Percentiles rank a stretch among this genome's conserved stretches.
Evolutionary conservation across 53 echinoderm and acorn worm species (phyloP).

Genomic region (Mesocentrotus franciscanus): DNA sequence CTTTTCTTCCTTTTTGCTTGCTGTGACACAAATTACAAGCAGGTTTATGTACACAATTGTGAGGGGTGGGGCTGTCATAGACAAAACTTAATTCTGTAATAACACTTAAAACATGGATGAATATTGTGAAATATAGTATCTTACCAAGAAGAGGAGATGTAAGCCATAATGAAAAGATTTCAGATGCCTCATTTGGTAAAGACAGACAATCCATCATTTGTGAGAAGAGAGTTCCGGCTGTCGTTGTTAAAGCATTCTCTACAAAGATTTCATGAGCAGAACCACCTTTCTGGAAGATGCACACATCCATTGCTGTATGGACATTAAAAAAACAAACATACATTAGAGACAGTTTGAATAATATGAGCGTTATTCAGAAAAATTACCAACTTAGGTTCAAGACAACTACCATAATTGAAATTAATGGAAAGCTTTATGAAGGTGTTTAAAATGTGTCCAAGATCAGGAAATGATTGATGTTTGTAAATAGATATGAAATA

Average conservation of each 20-base stretch:
- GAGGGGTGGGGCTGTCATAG: neutral
- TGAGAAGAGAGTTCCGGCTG: slow-evolving; percentile 74
- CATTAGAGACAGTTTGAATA: neutral
- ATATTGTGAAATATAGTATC: slow-evolving; percentile 11
- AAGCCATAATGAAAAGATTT: slow-evolving; percentile 93
- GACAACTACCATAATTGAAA: neutral
- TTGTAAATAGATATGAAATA: neutral
- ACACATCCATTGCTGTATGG: slow-evolving; percentile 72
- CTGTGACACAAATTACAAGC: too few species aligned
- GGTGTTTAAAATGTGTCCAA: too few species aligned
- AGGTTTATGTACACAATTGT: too few species aligned
- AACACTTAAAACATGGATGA: neutral
- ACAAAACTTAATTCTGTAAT: neutral
- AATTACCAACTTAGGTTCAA: too few species aligned
- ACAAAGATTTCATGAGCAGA: slow-evolving; percentile 87
- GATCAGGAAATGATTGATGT: too few species aligned
- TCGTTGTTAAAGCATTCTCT: slow-evolving; percentile 82
- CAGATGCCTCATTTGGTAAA: slow-evolving; percentile 78
- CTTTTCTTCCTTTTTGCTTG: too few species aligned
- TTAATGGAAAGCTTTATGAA: neutral
- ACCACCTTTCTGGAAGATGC: slow-evolving; percentile 89
- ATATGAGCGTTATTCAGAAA: too few species aligned
- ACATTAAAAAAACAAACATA: neutral
- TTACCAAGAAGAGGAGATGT: slow-evolving; percentile 94
- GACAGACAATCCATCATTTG: slow-evolving; percentile 82